Evolutionary conservation across 1,140 invertebrate genomes (phyloP).

Genomic region (Brachionus rotundiformis): DNA sequence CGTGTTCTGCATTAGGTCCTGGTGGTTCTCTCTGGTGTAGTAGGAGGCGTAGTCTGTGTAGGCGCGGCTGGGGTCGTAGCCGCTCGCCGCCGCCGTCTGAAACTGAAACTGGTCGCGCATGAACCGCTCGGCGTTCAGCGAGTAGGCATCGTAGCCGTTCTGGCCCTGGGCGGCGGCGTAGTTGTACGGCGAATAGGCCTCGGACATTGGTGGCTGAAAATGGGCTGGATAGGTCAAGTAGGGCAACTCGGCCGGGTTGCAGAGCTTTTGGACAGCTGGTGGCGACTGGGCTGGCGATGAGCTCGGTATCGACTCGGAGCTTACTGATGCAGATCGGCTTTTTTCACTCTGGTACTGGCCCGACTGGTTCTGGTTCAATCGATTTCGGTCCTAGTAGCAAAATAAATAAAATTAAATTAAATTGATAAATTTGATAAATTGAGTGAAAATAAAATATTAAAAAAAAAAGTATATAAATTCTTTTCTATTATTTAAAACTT

Average conservation of each 20-base stretch:
- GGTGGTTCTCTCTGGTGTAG: slow-evolving; percentile 12
- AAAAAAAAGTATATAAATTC: too few relatives aligned
- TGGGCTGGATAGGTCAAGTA: not conserved
- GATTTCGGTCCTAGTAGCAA: slow-evolving; percentile 26
- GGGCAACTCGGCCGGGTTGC: not conserved
- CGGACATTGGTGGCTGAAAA: slow-evolving; percentile 5
- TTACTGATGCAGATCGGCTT: not conserved
- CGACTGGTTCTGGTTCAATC: slow-evolving; percentile 13
- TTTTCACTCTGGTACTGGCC: not conserved
- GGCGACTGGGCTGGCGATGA: slow-evolving; percentile 17
- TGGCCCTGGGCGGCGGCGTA: not conserved
- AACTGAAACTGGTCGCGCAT: slow-evolving; percentile 26
- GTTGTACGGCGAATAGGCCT: slow-evolving; percentile 23
- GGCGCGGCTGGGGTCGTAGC: not conserved
- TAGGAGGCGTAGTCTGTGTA: slow-evolving; percentile 47
- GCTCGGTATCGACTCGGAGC: slow-evolving; percentile 8
- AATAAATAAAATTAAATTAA: too few relatives aligned
- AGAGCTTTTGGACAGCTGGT: not conserved
- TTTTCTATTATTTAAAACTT: too few relatives aligned
- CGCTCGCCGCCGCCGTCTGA: not conserved
- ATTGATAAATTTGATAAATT: too few relatives aligned
- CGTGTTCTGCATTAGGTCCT: not conserved
- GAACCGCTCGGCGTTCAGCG: not conserved
- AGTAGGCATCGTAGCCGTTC: slow-evolving; percentile 24
- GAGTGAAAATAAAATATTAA: too few relatives aligned